Percentiles rank a stretch among this genome's conserved stretches.
Conservation (phyloP, 2,888 invertebrate species). For the Sinodicranocentrus sp. region DNA sequence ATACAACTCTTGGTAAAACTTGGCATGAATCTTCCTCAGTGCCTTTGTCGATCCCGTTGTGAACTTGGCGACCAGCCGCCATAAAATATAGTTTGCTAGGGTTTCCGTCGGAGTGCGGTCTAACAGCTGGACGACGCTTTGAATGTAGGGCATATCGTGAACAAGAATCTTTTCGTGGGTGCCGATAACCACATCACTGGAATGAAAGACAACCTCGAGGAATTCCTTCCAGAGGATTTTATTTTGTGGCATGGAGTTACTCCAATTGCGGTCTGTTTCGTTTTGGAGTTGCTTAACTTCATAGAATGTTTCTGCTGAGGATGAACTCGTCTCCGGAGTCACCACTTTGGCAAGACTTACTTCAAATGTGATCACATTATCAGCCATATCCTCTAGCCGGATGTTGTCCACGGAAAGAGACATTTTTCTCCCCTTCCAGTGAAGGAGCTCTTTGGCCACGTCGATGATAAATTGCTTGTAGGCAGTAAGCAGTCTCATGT, state of each 20-base stretch:
- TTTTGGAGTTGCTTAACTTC: conserved; percentile 53
- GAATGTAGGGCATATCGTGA: conserved; percentile 59
- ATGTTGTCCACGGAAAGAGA: background rate
- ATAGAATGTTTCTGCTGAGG: conserved; percentile 12
- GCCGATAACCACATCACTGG: conserved; percentile 48
- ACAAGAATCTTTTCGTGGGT: conserved; percentile 53
- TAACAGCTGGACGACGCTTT: conserved; percentile 44
- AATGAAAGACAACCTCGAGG: conserved; percentile 47
- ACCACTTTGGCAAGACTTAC: conserved; percentile 56
- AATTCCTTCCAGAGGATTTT: conserved; percentile 38
- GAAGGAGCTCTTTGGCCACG: conserved; percentile 28
- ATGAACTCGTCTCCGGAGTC: conserved; percentile 42
- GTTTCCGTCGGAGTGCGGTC: conserved; percentile 56
- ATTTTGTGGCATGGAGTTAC: background rate
- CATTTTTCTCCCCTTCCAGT: background rate
- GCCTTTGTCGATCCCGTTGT: conserved; percentile 62
- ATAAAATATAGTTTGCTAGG: conserved; percentile 64
- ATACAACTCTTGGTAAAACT: conserved; percentile 60
- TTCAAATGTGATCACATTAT: conserved; percentile 63
- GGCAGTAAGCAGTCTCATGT: conserved; percentile 56
- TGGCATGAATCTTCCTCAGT: conserved; percentile 58
- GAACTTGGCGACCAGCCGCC: conserved; percentile 64
- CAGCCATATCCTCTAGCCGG: conserved; percentile 41
- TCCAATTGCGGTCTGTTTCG: conserved; percentile 50
- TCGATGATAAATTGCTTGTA: conserved; percentile 62